These are phyloP conservation scores for Panurus biarmicus DNA, from an alignment of 2,113 vertebrate species.

Conservation along the genomic window DNA sequence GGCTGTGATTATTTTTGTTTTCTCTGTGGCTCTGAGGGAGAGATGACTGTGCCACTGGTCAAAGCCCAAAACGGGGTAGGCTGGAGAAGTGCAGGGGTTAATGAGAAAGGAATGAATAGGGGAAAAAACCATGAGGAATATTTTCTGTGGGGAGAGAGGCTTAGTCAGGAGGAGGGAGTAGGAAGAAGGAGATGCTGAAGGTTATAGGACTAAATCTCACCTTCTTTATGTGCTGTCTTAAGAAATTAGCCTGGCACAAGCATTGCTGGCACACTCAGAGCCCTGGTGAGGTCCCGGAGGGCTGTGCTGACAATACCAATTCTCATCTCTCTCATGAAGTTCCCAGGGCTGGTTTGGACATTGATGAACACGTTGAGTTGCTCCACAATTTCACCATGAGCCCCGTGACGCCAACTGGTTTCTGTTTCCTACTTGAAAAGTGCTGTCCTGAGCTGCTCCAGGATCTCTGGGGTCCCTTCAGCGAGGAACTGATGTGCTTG, in stretches of 20 bases:
- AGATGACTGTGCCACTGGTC: neutral
- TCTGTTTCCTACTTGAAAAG: neutral
- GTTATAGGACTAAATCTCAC: neutral
- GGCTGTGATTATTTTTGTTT: neutral
- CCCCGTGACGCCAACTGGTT: fast-evolving
- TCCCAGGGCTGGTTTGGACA: neutral
- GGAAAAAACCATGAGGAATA: neutral
- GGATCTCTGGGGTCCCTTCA: neutral
- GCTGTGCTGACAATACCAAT: neutral
- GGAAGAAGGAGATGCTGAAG: neutral
- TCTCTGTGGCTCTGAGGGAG: neutral
- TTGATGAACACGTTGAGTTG: neutral
- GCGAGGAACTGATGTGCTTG: neutral
- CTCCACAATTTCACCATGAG: fast-evolving
- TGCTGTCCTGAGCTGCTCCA: neutral
- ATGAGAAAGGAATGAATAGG: neutral
- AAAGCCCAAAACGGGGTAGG: neutral
- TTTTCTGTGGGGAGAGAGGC: neutral
- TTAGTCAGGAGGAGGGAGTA: neutral
- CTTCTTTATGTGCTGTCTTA: neutral
- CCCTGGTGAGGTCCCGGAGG: neutral
- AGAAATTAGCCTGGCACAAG: neutral
- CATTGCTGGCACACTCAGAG: fast-evolving
- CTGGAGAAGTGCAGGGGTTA: neutral
- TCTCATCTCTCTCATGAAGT: neutral